phyloP scores from a whole-genome alignment of 2,797 vertebrate species.

The Chiloscyllium punctatum region DNA sequence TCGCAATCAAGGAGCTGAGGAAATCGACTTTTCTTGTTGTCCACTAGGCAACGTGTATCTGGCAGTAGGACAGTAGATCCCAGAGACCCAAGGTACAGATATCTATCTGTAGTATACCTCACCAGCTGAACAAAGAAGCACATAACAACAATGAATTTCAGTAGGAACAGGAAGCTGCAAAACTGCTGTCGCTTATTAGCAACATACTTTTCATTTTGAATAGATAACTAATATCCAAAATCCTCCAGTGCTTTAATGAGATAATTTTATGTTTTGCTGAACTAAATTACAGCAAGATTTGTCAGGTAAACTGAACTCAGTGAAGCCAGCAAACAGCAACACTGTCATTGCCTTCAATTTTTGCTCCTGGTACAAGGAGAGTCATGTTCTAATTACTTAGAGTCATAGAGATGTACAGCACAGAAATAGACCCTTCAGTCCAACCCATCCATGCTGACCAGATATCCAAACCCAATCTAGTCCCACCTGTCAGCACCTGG shows the following conservation, averaged over 20 bases:
- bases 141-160: neutral
- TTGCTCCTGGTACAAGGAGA: neutral
- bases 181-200: neutral
- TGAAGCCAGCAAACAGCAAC: neutral
- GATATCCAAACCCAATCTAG: too few relatives aligned
- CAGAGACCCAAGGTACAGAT: constrained; percentile 80
- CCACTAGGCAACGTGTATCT: constrained; percentile 85
- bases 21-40: constrained; percentile 69
- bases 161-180: neutral
- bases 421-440: too few relatives aligned
- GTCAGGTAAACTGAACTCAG: neutral
- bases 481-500: too few relatives aligned
- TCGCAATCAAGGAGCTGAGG: constrained; percentile 90
- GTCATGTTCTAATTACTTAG: neutral
- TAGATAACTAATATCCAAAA: neutral
- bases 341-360: neutral
- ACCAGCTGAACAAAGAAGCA: constrained; percentile 63
- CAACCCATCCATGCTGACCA: too few relatives aligned
- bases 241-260: neutral
- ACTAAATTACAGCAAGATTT: neutral
- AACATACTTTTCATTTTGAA: neutral
- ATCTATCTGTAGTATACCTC: constrained; percentile 83
- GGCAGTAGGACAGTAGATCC: constrained; percentile 78
- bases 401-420: too few relatives aligned
- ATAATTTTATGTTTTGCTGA: neutral